Conservation (phyloP, 2,113 vertebrate genomes). For the Rhizomys pruinosus region DNA sequence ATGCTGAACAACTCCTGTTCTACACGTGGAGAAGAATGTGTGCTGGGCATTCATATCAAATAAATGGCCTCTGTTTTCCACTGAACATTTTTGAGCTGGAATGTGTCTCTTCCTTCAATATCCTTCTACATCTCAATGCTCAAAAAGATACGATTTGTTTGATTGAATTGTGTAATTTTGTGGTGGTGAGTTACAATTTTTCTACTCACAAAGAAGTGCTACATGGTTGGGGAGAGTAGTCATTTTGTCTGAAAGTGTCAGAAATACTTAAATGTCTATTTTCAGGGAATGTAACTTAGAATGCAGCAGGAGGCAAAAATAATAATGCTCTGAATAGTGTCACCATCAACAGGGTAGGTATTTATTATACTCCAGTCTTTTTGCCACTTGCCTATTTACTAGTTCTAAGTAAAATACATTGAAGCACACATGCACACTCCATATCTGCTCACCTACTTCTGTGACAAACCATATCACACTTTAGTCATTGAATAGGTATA, state of each 20-base stretch:
- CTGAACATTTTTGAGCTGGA: neutral
- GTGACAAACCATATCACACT: neutral
- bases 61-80: neutral
- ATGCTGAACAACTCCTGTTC: neutral
- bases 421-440: neutral
- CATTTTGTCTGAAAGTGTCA: neutral
- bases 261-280: conserved; percentile 2
- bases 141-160: neutral
- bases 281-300: neutral
- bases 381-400: neutral
- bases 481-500: neutral
- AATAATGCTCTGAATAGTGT: neutral
- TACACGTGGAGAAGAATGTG: neutral
- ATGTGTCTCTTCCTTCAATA: neutral
- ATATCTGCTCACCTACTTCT: neutral
- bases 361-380: neutral
- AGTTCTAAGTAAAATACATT: neutral
- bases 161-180: neutral
- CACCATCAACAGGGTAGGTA: neutral
- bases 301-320: neutral
- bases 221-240: neutral
- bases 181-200: neutral
- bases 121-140: neutral
- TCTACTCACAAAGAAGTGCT: conserved; percentile 24
- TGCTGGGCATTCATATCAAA: neutral